phyloP scores from a whole-genome alignment of 2,888 invertebrate genomes.

The Sceliomorpha sp. region DNA sequence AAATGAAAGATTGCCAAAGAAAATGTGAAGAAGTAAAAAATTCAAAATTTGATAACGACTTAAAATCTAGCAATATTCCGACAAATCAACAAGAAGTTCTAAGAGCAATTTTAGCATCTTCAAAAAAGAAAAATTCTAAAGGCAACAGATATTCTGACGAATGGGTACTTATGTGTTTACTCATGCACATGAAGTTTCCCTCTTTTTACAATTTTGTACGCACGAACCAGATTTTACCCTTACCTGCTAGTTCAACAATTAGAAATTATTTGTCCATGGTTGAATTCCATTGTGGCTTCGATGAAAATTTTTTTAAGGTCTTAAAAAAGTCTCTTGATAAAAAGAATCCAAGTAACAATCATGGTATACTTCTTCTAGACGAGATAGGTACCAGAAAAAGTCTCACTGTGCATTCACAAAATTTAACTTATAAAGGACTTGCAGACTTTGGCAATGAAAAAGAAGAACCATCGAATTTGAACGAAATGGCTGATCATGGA shows the following conservation, averaged over 20 bases:
- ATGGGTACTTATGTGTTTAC: slow-evolving; percentile 6
- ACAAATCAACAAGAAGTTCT: slow-evolving; percentile 3
- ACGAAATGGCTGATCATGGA: too few relatives aligned
- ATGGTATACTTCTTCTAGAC: not conserved
- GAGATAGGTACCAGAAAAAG: not conserved
- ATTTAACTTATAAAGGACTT: too few relatives aligned
- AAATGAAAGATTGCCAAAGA: not conserved
- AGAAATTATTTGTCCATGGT: slow-evolving; percentile 1
- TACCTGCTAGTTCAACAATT: slow-evolving; percentile 2
- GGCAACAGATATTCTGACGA: slow-evolving; percentile 6
- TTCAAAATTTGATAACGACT: not conserved
- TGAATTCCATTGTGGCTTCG: slow-evolving; percentile 1
- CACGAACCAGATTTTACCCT: slow-evolving; percentile 2
- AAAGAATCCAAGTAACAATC: not conserved
- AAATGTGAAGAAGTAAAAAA: too few relatives aligned
- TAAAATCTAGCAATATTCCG: slow-evolving; percentile 2
- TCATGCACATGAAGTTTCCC: slow-evolving; percentile 4
- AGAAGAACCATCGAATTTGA: too few relatives aligned
- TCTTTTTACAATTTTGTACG: slow-evolving; percentile 5
- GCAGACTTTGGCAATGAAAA: too few relatives aligned
- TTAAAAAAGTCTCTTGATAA: slow-evolving; percentile 4
- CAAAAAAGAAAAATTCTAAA: slow-evolving; percentile 3
- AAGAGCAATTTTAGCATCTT: slow-evolving; percentile 2
- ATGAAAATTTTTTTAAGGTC: slow-evolving; percentile 1
- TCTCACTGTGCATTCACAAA: too few relatives aligned